Conservation (phyloP, 2,797 vertebrate species). For the Rhabdomys pumilio region DNA sequence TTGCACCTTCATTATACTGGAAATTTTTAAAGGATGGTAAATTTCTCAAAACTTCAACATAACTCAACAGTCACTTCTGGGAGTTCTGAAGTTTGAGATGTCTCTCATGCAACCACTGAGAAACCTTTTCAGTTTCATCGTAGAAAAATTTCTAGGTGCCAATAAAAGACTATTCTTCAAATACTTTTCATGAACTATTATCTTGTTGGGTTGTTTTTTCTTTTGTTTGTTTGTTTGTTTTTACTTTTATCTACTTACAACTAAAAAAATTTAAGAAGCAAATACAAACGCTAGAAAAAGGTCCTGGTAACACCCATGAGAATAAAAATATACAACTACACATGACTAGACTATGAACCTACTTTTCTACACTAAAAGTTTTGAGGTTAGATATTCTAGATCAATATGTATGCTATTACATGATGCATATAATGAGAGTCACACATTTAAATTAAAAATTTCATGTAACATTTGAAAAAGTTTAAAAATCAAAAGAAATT, state of each 20-base stretch:
- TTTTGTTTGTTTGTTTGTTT: background rate
- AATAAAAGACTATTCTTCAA: constrained; percentile 46
- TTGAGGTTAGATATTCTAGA: constrained; percentile 47
- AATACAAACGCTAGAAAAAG: constrained; percentile 60
- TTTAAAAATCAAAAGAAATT: constrained; percentile 50
- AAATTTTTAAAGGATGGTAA: constrained; percentile 1
- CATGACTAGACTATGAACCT: background rate
- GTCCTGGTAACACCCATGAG: background rate
- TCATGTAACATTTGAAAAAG: constrained; percentile 15
- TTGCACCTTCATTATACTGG: background rate
- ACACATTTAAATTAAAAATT: constrained; percentile 33
- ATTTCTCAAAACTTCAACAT: background rate
- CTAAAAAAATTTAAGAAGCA: constrained; percentile 26
- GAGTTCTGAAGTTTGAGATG: constrained; percentile 30
- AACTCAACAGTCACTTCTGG: background rate
- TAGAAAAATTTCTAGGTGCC: constrained; percentile 36
- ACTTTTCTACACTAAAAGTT: background rate
- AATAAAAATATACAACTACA: background rate
- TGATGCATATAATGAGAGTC: background rate
- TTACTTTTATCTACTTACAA: constrained; percentile 31
- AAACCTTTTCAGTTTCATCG: constrained; percentile 14
- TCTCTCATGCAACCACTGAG: background rate
- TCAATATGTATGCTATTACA: background rate
- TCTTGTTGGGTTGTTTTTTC: background rate
- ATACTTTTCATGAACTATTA: background rate